Base-by-base conservation (phyloP, 2,797 vertebrate genomes). In the Cyprinella venusta region DNA sequence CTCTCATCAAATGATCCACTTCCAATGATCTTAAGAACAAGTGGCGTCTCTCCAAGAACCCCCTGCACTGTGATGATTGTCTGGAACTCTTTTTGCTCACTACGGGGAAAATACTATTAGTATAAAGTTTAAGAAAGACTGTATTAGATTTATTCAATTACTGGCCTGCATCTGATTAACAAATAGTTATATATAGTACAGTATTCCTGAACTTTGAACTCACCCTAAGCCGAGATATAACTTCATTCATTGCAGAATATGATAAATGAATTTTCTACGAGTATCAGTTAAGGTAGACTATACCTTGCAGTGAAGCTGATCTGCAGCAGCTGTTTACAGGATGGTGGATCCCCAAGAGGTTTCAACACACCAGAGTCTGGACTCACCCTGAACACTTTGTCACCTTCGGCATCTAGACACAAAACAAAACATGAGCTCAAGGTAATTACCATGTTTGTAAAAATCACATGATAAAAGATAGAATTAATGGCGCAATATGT, bases 251-350 rank as follows among this genome's bases (percentile, higher is more conserved):
- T 79, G 13, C 19, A 16, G 42, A 50, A 6, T 30, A 30, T 19
- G 30, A 10, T 19, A 71, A 0, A 8, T 79, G 10, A 59, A n/a
- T 40, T 12, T 59, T 45, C 7, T n/a, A 26, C 15, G 10, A 36
- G n/a, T 42, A 21, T 56, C 10, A 16, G 36, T 36, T 69, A 76
- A 26, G n/a, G 50, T n/a, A 48, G 21, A 75, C 8, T 56, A 75
- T 94, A 99, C 98, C 95, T 96, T 56, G 97, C 93, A 38, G 93
- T 96, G 90, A 99, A 99, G 90, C 87, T 93, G 91, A 99, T 92
- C 88, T 94, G 88, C 77, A 99, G 72, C 40, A 86, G 40, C 24
- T 88, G 86, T 76, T 90, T 94, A 85, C 91, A 89, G 26, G 89
- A 88, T 5, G 88, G 90, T 0, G 88, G 88, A 42, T 77, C 85